Conservation (phyloP, 2,888 invertebrate genomes). For the Masnerella sp. region DNA sequence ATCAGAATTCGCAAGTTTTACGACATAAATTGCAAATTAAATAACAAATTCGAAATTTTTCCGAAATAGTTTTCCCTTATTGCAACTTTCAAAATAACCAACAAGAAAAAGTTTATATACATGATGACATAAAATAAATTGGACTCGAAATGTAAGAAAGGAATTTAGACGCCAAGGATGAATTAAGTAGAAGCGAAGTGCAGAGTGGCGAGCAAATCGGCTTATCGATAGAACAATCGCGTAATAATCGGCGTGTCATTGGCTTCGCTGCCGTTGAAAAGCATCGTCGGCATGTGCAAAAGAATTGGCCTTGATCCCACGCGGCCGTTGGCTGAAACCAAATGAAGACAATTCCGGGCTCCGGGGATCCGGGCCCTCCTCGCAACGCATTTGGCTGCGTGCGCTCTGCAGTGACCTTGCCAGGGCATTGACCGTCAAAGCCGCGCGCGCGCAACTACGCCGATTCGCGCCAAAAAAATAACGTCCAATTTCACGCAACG, state of each 20-base stretch:
- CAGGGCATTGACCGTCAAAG: constrained; percentile 74
- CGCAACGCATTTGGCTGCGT: constrained; percentile 42
- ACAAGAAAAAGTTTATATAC: no score
- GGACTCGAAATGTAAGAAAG: no score
- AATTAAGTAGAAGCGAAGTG: no score
- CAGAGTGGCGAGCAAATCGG: no score
- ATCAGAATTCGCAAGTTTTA: no score
- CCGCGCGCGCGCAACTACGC: constrained; percentile 23
- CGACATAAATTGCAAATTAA: no score
- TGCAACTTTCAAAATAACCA: no score
- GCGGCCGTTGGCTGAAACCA: constrained; percentile 74
- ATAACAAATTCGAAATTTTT: no score
- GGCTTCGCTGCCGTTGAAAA: constrained; percentile 35
- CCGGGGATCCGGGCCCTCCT: constrained; percentile 43
- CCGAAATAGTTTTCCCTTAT: no score
- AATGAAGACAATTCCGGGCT: constrained; percentile 66
- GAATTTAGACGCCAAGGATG: no score
- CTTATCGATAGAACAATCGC: background rate
- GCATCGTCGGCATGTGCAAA: constrained; percentile 66
- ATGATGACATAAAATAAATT: no score
- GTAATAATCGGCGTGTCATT: constrained; percentile 45
- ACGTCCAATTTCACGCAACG: constrained; percentile 27
- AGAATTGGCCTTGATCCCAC: constrained; percentile 73
- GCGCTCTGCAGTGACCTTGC: constrained; percentile 72
- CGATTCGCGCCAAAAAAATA: constrained; percentile 51